Percentiles rank a stretch among this genome's conserved stretches.
phyloP scores from a whole-genome alignment of 35 echinoderm and acorn worm species.

The Apostichopus parvimensis region DNA sequence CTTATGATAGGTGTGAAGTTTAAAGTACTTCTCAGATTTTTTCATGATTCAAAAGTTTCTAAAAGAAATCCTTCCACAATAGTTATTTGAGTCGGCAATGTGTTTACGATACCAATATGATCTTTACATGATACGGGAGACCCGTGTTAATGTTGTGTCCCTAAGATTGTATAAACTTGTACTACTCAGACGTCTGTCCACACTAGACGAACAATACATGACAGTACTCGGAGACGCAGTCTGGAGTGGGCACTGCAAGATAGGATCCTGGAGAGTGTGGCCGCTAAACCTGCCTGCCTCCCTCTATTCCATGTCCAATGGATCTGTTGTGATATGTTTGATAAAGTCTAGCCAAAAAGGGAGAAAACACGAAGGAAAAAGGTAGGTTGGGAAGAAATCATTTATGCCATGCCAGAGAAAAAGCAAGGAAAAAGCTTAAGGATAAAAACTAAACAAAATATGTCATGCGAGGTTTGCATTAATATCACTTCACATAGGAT shows the following conservation, averaged over 20 bases:
- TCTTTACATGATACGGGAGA: neutral
- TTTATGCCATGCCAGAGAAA: neutral
- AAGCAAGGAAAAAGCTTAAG: neutral
- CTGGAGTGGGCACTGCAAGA: constrained; percentile 40
- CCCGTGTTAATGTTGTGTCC: neutral
- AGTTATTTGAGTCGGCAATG: neutral
- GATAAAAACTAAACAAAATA: neutral
- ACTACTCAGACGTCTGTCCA: neutral
- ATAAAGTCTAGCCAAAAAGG: constrained; percentile 13
- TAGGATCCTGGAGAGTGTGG: constrained; percentile 34
- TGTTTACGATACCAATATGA: neutral
- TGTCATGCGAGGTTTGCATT: neutral
- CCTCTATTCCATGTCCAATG: constrained; percentile 18
- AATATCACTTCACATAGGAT: neutral
- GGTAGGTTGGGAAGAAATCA: neutral
- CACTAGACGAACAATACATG: neutral
- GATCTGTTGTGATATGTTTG: constrained; percentile 47
- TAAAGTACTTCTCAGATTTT: neutral
- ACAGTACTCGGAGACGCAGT: constrained; percentile 28
- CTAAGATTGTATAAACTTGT: neutral
- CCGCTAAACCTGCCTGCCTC: constrained; percentile 21
- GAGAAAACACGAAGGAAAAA: constrained; percentile 17
- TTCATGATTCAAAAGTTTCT: neutral
- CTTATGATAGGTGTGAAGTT: neutral
- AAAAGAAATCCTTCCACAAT: neutral